A percentile compares a stretch with the other conserved stretches of the same genome.
Evolutionary conservation across 2,888 invertebrate species (phyloP).

Genomic region (Nineta flava): DNA sequence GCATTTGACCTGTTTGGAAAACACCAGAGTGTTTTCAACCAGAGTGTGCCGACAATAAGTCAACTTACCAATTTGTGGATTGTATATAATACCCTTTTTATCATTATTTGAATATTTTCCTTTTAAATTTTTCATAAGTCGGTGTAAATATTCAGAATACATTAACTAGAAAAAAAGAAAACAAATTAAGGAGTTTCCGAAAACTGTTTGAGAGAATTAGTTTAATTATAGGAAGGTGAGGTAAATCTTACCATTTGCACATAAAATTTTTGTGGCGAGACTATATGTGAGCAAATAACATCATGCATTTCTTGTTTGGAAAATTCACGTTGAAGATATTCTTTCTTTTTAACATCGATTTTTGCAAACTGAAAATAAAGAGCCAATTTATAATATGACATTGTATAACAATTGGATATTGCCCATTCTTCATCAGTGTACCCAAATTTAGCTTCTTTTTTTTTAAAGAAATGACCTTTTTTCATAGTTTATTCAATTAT

Average conservation of each 20-base stretch:
- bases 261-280: slow-evolving; percentile 49
- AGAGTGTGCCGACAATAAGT: no score
- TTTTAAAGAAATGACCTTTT: no score
- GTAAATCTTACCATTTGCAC: slow-evolving; percentile 40
- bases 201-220: not conserved
- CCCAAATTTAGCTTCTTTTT: no score
- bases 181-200: not conserved
- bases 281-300: slow-evolving; percentile 39
- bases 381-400: no score
- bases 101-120: slow-evolving; percentile 24
- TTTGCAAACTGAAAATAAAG: not conserved
- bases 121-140: slow-evolving; percentile 15
- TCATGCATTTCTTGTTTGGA: slow-evolving; percentile 26
- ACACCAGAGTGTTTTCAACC: no score
- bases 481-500: no score
- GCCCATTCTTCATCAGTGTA: no score
- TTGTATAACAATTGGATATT: no score
- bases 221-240: no score
- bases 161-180: not conserved
- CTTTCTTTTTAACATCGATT: not conserved
- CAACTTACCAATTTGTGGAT: slow-evolving; percentile 37
- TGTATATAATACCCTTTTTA: slow-evolving; percentile 25
- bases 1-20: no score
- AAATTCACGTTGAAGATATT: not conserved
- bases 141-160: not conserved